Evolutionary conservation across 2,113 vertebrate genomes (phyloP).

Genomic region (Gobiocypris rarus): DNA sequence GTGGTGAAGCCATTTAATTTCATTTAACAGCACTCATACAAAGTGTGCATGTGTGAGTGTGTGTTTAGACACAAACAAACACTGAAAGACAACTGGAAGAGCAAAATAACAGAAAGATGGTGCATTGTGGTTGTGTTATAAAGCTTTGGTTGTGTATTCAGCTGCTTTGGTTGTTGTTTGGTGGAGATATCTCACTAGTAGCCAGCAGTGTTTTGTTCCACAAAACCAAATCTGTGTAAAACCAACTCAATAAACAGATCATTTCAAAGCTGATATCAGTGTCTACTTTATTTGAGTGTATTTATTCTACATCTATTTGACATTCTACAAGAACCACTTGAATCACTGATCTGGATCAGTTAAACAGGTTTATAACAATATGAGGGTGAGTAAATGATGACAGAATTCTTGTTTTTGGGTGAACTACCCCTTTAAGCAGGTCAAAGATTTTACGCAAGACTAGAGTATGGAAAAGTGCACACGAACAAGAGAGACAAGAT

Average conservation of each 20-base stretch:
- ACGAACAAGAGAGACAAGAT: conserved; percentile 26
- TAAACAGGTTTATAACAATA: not conserved
- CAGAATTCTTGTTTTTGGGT: not conserved
- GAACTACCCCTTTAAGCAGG: not conserved
- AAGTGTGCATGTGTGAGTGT: conserved; percentile 57
- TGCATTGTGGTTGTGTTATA: conserved; percentile 60
- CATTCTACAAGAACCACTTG: too few relatives aligned
- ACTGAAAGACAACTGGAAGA: conserved; percentile 46
- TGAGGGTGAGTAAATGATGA: not conserved
- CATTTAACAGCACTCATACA: conserved; percentile 62
- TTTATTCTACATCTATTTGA: not conserved
- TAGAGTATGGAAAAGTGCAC: not conserved
- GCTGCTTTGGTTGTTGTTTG: conserved; percentile 67
- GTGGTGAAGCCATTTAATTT: conserved; percentile 92
- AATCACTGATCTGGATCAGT: not conserved
- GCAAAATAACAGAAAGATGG: conserved; percentile 17
- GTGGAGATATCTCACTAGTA: conserved; percentile 46
- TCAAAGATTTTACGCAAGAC: not conserved
- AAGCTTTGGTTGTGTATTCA: conserved; percentile 52
- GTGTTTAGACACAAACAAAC: conserved; percentile 47
- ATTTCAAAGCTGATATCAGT: conserved; percentile 62
- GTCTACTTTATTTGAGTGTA: conserved; percentile 1
- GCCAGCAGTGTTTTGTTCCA: conserved; percentile 57
- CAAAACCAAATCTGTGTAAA: conserved; percentile 71
- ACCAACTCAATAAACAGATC: conserved; percentile 76